A percentile compares a stretch with the other conserved stretches of the same genome.
phyloP scores from a whole-genome alignment of 2,888 invertebrate species.

The Actias luna region DNA sequence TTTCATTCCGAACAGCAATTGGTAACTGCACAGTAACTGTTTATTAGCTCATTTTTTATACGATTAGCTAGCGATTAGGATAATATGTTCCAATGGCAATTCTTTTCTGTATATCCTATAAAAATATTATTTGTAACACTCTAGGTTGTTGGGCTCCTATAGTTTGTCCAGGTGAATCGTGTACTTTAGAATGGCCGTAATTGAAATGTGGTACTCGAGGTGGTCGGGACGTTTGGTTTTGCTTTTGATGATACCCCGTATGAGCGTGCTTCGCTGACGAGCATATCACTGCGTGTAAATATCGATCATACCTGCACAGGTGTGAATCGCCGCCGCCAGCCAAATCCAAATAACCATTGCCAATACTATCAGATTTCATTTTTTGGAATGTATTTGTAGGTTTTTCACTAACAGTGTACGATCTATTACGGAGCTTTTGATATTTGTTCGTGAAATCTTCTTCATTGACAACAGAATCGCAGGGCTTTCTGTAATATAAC shows the following conservation, averaged over 20 bases:
- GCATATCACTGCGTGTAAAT: slow-evolving; percentile 84
- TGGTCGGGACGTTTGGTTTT: slow-evolving; percentile 46
- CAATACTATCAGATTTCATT: slow-evolving; percentile 59
- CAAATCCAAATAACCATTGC: slow-evolving; percentile 83
- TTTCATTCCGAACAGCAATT: slow-evolving; percentile 4
- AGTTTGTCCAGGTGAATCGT: slow-evolving; percentile 55
- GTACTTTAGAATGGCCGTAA: slow-evolving; percentile 63
- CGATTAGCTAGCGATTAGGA: slow-evolving; percentile 36
- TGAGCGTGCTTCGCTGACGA: slow-evolving; percentile 75
- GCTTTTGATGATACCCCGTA: slow-evolving; percentile 73
- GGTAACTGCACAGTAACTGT: slow-evolving; percentile 20
- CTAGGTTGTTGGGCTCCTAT: slow-evolving; percentile 55
- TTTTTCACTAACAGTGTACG: slow-evolving; percentile 78
- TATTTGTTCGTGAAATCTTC: slow-evolving; percentile 66
- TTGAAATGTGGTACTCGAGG: slow-evolving; percentile 40
- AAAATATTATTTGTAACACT: slow-evolving; percentile 76
- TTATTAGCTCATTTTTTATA: slow-evolving; percentile 4
- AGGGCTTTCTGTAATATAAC: slow-evolving; percentile 81
- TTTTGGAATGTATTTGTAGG: slow-evolving; percentile 68
- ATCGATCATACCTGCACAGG: slow-evolving; percentile 81
- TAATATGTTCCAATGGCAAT: slow-evolving; percentile 44
- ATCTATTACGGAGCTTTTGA: slow-evolving; percentile 72
- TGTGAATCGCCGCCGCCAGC: slow-evolving; percentile 83
- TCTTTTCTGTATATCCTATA: slow-evolving; percentile 66
- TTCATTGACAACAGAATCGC: slow-evolving; percentile 61